Evolutionary conservation across 2,113 vertebrate species (phyloP).

Genomic region (Phalacrocorax pelagicus): DNA sequence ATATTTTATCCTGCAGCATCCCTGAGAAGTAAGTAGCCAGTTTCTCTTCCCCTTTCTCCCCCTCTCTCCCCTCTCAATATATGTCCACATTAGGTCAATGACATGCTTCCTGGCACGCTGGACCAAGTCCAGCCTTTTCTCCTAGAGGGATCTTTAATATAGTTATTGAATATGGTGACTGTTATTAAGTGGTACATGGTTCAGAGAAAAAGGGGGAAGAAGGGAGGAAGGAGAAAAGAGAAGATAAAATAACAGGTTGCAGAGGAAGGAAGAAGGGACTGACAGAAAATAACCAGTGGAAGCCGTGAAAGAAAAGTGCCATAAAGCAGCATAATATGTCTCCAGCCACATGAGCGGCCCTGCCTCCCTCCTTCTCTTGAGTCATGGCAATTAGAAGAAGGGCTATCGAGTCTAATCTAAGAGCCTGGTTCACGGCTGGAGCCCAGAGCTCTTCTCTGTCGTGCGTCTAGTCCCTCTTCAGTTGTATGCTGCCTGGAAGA

Average conservation of each 20-base stretch:
- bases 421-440: not conserved
- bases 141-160: slow-evolving; percentile 24
- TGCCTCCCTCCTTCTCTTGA: not conserved
- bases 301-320: not conserved
- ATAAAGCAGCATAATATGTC: not conserved
- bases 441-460: not conserved
- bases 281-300: not conserved
- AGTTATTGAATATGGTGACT: slow-evolving; percentile 4
- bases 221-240: not conserved
- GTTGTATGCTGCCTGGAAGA: not conserved
- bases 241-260: not conserved
- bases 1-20: not conserved
- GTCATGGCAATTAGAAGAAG: not conserved
- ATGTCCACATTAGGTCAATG: slow-evolving; percentile 13
- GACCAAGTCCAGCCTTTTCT: slow-evolving; percentile 19
- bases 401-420: not conserved
- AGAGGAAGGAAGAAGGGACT: not conserved
- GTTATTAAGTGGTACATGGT: not conserved
- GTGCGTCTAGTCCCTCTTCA: not conserved
- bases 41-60: not conserved
- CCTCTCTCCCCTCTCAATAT: not conserved
- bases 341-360: not conserved
- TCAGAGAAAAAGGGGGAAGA: not conserved
- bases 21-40: not conserved
- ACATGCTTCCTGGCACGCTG: slow-evolving; percentile 29